phyloP scores from a whole-genome alignment of 2,113 vertebrate genomes.

The Australoheros scitulus region DNA sequence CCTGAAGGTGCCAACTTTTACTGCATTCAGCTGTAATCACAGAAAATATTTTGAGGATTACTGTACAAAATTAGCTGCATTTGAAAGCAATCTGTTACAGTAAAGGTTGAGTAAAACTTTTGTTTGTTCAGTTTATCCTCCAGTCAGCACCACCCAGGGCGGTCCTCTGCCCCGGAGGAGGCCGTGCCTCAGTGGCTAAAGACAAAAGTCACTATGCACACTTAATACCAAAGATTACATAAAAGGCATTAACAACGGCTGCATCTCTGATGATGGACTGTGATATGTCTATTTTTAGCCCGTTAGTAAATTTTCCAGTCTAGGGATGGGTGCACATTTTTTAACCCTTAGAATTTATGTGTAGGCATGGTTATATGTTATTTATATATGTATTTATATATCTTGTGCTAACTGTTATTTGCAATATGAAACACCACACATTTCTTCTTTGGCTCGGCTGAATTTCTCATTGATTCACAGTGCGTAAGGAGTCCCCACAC shows the following conservation, averaged over 20 bases:
- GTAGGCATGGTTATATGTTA: too few species aligned
- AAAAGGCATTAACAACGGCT: background rate
- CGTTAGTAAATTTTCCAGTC: background rate
- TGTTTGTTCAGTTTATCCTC: background rate
- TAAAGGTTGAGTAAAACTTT: background rate
- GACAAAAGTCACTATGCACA: constrained; percentile 1
- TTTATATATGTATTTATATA: too few species aligned
- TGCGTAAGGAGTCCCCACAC: background rate
- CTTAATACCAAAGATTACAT: background rate
- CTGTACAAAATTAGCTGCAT: too few species aligned
- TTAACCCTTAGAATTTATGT: background rate
- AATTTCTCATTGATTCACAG: background rate
- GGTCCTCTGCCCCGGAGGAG: background rate
- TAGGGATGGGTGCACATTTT: background rate
- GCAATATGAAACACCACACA: too few species aligned
- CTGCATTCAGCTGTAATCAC: too few species aligned
- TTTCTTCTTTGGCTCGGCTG: too few species aligned
- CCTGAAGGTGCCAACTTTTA: too few species aligned
- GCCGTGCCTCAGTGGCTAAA: background rate
- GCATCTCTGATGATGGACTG: background rate
- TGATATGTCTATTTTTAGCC: background rate
- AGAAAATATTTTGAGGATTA: too few species aligned
- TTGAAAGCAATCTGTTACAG: background rate
- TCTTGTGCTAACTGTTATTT: too few species aligned
- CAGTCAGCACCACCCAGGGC: constrained; percentile 3